phyloP scores from a whole-genome alignment of 2,113 vertebrate species.

The Ailuropoda melanoleuca region DNA sequence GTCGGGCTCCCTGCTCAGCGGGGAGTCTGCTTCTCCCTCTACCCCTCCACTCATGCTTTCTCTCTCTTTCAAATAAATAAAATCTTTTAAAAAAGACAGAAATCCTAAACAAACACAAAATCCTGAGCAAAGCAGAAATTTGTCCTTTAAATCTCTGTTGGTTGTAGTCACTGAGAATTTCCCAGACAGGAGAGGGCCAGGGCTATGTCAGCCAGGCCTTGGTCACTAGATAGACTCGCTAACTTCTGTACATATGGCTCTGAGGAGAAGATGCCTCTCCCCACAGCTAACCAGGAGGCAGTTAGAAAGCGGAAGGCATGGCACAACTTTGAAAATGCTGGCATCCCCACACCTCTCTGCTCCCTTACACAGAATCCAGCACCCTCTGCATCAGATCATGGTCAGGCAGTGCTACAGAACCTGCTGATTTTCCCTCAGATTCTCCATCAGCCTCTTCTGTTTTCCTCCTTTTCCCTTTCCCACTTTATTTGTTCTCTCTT shows the following conservation, averaged over 20 bases:
- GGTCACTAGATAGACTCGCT: not conserved
- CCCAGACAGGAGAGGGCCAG: not conserved
- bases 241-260: not conserved
- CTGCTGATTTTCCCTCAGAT: not conserved
- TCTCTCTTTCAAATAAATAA: not conserved
- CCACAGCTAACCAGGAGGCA: not conserved
- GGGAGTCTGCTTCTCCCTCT: no score
- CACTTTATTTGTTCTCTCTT: not conserved
- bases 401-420: not conserved
- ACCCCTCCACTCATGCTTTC: no score
- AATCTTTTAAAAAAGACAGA: not conserved
- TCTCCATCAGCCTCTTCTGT: not conserved
- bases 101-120: not conserved
- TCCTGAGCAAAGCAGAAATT: not conserved
- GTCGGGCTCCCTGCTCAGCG: no score
- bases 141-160: not conserved
- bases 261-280: not conserved
- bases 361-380: not conserved
- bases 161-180: not conserved
- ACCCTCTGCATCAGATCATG: not conserved
- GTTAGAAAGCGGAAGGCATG: not conserved
- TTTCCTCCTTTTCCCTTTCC: not conserved
- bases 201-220: not conserved
- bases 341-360: not conserved
- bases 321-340: not conserved